Evolutionary conservation across 2,797 vertebrate genomes (phyloP).

Genomic region (Numenius phaeopus): DNA sequence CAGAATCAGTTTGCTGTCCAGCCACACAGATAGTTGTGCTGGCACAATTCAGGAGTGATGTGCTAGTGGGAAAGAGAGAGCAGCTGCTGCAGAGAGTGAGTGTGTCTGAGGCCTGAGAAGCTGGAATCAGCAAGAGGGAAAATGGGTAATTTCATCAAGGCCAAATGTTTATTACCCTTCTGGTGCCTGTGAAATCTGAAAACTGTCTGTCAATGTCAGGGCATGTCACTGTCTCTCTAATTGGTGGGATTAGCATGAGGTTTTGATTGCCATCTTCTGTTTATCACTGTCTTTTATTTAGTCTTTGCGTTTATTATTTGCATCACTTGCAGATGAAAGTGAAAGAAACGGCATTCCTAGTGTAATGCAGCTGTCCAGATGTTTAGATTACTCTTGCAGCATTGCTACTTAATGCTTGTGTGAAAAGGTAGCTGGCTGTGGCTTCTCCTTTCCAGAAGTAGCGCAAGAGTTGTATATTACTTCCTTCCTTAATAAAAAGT

Average conservation of each 20-base stretch:
- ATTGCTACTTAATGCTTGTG: background rate
- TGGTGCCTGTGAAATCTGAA: constrained; percentile 27
- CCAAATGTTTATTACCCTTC: constrained; percentile 35
- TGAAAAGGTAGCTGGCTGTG: background rate
- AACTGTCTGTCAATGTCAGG: background rate
- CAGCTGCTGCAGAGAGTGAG: background rate
- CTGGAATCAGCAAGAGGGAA: background rate
- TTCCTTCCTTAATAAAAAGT: background rate
- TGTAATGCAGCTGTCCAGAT: background rate
- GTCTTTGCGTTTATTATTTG: background rate
- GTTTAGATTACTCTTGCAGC: background rate
- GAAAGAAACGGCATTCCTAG: background rate
- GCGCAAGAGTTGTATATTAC: background rate
- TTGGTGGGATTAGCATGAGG: background rate
- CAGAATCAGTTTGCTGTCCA: background rate
- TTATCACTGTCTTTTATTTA: background rate
- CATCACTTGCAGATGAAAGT: background rate
- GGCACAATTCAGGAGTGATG: background rate
- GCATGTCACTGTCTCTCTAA: background rate
- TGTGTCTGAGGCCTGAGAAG: background rate
- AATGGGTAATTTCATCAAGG: constrained; percentile 27
- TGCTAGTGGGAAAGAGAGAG: background rate
- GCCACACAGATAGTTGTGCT: background rate
- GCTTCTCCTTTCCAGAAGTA: background rate
- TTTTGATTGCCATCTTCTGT: background rate